Base-by-base conservation (phyloP, 2,888 invertebrate genomes). In the Cephus sareptanus region DNA sequence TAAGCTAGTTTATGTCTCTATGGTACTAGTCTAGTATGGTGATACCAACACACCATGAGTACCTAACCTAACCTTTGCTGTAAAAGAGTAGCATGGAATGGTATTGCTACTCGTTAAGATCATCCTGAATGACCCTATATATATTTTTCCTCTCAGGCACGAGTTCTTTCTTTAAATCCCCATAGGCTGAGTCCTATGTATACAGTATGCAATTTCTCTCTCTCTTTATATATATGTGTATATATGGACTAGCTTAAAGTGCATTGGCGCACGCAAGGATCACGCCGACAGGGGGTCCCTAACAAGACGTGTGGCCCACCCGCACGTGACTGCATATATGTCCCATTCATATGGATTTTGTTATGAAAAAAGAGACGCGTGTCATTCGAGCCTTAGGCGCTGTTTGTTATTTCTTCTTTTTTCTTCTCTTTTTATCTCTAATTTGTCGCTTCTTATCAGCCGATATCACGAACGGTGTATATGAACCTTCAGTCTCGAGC, bases 271-370 rank as follows among this genome's bases (percentile, higher is more conserved):
- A 40, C 15, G 40, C 40, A 40, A 40, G 40, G 70, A 70, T 77
- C 69, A 76, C 74, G 76, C 74, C 76, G 77, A 77, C 76, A 56
- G 78, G 79, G 82, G 80, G 80, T 81, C 79, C 73, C 81, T 85
- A 85, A 85, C 85, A 84, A 86, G 84, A 83, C 81, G 80, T 83
- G 83, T 82, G 81, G 77, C 70, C 70, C 33, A 76, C 76, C 73
- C 69, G 84, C 85, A 85, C 85, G 85, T 85, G 85, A 83, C 85
- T 81, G 82, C 82, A 83, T 80, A 82, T 15, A 40, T 40, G 40
- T 40, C 40, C 40, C 40, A 15, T 40, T 40, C 40, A 40, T 15
- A 15, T 40, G 40, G 15, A 40, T 80, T 84, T 83, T 81, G 78
- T 79, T 78, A 77, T 69, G 69, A 33, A 76, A 77, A 77, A 34